Conservation (phyloP, 2,797 vertebrate species). For the Dermochelys coriacea region DNA sequence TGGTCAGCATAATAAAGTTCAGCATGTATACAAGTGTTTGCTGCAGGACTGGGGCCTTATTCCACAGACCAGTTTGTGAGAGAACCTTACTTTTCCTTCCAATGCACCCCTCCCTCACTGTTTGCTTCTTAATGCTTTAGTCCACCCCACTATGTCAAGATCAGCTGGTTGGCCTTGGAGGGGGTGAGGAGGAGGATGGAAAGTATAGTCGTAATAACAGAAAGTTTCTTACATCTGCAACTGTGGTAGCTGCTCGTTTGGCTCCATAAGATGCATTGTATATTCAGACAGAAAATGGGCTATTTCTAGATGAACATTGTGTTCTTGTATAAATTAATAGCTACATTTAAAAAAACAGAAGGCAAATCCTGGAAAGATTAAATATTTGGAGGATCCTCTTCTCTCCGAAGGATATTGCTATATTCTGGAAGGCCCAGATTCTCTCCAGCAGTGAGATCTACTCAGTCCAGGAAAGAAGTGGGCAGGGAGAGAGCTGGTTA, state of each 20-base stretch:
- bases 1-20: background rate
- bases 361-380: background rate
- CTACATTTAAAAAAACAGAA: background rate
- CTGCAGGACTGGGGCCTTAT: background rate
- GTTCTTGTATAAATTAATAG: background rate
- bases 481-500: background rate
- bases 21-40: background rate
- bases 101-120: background rate
- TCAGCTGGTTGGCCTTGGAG: background rate
- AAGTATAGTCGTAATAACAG: background rate
- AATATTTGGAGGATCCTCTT: background rate
- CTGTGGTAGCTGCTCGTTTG: no score
- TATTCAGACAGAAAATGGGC: background rate
- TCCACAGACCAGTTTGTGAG: background rate
- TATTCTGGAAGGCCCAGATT: background rate
- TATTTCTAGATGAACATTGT: background rate
- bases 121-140: background rate
- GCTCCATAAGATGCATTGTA: background rate
- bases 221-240: background rate
- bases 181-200: background rate
- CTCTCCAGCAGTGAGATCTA: background rate
- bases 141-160: background rate
- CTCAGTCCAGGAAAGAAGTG: background rate
- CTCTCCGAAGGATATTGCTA: background rate
- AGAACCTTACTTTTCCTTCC: background rate